A percentile compares a stretch with the other conserved stretches of the same genome.
These are phyloP conservation scores for Tetropium fuscum DNA, from an alignment of 2,888 invertebrate species.

Conservation along the genomic window DNA sequence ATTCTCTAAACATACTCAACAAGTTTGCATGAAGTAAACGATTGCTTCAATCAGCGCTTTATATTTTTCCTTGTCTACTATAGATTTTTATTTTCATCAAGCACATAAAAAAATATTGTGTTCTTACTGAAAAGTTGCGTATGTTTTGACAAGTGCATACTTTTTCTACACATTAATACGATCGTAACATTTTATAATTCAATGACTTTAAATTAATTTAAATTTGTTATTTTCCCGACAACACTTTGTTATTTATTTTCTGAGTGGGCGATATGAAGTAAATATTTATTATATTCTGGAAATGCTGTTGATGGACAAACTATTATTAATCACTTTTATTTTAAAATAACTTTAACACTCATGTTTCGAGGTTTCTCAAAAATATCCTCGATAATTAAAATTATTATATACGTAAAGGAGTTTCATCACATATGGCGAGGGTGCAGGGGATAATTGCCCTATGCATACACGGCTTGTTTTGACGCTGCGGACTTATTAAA, in stretches of 20 bases:
- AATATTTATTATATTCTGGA: too few species aligned
- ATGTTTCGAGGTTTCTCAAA: too few species aligned
- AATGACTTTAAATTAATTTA: conserved; percentile 1
- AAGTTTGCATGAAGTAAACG: conserved; percentile 12
- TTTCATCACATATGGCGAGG: too few species aligned
- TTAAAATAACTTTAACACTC: too few species aligned
- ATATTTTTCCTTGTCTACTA: conserved; percentile 18
- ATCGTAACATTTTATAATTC: not conserved
- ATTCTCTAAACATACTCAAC: conserved; percentile 21
- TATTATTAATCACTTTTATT: too few species aligned
- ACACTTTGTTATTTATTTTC: not conserved
- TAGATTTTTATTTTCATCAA: conserved; percentile 13
- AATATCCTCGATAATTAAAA: too few species aligned
- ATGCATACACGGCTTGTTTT: too few species aligned
- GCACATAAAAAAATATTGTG: conserved; percentile 14
- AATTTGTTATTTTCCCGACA: conserved; percentile 4
- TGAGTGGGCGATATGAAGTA: too few species aligned
- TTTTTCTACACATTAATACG: not conserved
- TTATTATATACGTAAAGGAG: too few species aligned
- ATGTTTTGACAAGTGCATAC: conserved; percentile 7
- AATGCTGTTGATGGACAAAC: too few species aligned
- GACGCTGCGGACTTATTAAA: too few species aligned
- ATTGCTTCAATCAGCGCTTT: conserved; percentile 13
- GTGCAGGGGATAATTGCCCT: too few species aligned
- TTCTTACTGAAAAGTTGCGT: conserved; percentile 9